Evolutionary conservation across 2,113 vertebrate species (phyloP), one percentile per base, ranked within the genome.

Genomic region (Microcebus griseorufus): DNA sequence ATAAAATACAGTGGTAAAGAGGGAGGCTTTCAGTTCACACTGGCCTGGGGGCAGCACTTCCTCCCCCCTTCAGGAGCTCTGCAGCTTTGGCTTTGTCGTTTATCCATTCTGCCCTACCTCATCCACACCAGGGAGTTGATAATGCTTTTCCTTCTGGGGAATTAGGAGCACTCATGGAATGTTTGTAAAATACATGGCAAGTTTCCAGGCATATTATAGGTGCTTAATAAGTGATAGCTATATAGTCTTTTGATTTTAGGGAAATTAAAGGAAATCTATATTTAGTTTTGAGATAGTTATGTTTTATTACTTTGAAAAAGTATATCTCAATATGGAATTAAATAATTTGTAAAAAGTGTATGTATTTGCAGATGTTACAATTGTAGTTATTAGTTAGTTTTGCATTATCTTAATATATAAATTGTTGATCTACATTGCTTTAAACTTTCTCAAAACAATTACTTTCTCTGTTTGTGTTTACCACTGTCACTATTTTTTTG

Each of bases 391-490:
- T 16, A 64, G 55, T 82, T 65, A 85, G 17, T 29, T 34, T n/a
- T 16, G 32, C 69, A 16, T 53, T 76, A 55, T 37, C 7, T 58
- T 58, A 58, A 58, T 58, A 11, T 5, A 1, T 65, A 37, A 75
- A 29, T 70, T 76, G 48, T 29, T 18, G 14, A 75, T 72, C 48
- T 8, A 23, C 29, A 6, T 70, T 91, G 25, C 51, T 80, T 75
- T 96, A 48, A 88, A 90, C 39, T 92, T 93, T 80, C 39, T 94
- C 70, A 79, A 58, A 75, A 51, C 22, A 86, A 1, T 78, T 75
- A 55, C 2, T 18, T 51, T 65, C 23, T 91, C 82, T 93, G 53
- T 20, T 75, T 81, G 45, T 42, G 37, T 55, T 85, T 75, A 89
- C 64, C 79, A 25, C 37, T 85, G 51, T 45, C 20, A 53, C 85